These are phyloP conservation scores for Coryphaenoides rupestris DNA, from an alignment of 2,113 vertebrate genomes.

Conservation along the genomic window DNA sequence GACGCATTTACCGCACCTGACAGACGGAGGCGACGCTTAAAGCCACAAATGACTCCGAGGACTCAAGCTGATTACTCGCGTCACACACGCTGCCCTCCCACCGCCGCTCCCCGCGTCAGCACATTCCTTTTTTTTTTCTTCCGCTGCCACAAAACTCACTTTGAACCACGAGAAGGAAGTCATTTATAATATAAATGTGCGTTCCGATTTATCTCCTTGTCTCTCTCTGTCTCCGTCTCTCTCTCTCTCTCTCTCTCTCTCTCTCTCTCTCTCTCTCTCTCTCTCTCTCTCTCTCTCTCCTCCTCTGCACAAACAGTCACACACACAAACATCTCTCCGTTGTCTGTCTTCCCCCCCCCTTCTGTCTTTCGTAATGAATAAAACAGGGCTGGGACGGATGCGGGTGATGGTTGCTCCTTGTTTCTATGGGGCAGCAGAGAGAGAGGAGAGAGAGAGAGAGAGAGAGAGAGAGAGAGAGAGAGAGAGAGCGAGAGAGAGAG, in stretches of 20 bases:
- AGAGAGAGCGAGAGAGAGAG: too few species aligned
- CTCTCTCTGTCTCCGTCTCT: not conserved
- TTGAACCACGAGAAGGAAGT: not conserved
- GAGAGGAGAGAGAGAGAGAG: conserved; percentile 17
- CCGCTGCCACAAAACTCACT: not conserved
- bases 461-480: too few species aligned
- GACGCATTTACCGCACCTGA: not conserved
- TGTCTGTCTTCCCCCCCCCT: not conserved
- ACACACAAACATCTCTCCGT: too few species aligned
- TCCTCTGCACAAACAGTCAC: not conserved
- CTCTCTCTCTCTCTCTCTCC: conserved; percentile 6
- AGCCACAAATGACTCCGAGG: not conserved
- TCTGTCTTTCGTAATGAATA: conserved; percentile 34
- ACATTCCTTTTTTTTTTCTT: not conserved
- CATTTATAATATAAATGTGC: conserved; percentile 1
- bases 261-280: not conserved
- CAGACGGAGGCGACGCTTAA: not conserved
- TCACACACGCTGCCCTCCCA: not conserved
- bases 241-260: conserved; percentile 1
- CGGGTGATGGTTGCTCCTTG: conserved; percentile 52
- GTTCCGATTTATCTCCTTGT: not conserved
- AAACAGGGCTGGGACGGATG: conserved; percentile 41
- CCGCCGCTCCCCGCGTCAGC: too few species aligned
- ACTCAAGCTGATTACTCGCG: not conserved
- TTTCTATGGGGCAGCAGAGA: conserved; percentile 60